These are phyloP conservation scores for Decapterus maruadsi DNA, from an alignment of 2,797 vertebrate genomes.

Conservation along the genomic window DNA sequence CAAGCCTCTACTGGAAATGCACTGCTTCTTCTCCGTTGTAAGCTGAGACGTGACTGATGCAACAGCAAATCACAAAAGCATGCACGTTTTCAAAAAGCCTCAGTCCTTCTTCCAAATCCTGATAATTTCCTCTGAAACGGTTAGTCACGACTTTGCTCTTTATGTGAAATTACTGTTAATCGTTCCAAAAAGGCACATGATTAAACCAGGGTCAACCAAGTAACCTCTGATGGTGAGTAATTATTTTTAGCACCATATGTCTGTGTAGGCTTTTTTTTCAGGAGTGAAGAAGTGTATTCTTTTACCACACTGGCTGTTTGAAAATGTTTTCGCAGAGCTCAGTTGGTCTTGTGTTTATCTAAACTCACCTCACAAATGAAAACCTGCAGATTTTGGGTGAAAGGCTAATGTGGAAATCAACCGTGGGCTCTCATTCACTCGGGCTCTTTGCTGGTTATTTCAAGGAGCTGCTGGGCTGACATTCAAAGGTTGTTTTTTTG, in stretches of 20 bases:
- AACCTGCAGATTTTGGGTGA: slow-evolving; percentile 40
- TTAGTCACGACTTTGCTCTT: slow-evolving; percentile 55
- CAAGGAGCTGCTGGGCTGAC: slow-evolving; percentile 62
- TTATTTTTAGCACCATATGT: slow-evolving; percentile 28
- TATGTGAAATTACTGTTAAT: slow-evolving; percentile 42
- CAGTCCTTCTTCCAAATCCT: slow-evolving; percentile 28
- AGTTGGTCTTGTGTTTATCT: slow-evolving; percentile 42
- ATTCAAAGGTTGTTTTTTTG: slow-evolving; percentile 63
- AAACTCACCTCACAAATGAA: slow-evolving; percentile 41
- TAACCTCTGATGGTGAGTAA: slow-evolving; percentile 24
- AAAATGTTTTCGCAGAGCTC: slow-evolving; percentile 53
- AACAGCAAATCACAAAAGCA: slow-evolving; percentile 64
- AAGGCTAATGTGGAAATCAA: slow-evolving; percentile 61
- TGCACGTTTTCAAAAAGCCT: slow-evolving; percentile 37
- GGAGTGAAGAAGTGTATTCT: slow-evolving; percentile 41
- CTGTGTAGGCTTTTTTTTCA: slow-evolving; percentile 41
- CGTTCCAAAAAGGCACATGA: slow-evolving; percentile 23
- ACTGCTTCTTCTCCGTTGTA: slow-evolving; percentile 49
- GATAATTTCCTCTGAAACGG: slow-evolving; percentile 34
- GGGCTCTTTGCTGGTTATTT: slow-evolving; percentile 50
- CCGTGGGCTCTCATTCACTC: slow-evolving; percentile 51
- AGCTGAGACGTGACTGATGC: slow-evolving; percentile 57
- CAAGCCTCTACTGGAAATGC: slow-evolving; percentile 67
- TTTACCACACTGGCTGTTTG: slow-evolving; percentile 35
- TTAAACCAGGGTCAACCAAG: slow-evolving; percentile 18